Evolutionary conservation across 2,888 invertebrate genomes (phyloP).

Genomic region (Sarcophaga carnaria): DNA sequence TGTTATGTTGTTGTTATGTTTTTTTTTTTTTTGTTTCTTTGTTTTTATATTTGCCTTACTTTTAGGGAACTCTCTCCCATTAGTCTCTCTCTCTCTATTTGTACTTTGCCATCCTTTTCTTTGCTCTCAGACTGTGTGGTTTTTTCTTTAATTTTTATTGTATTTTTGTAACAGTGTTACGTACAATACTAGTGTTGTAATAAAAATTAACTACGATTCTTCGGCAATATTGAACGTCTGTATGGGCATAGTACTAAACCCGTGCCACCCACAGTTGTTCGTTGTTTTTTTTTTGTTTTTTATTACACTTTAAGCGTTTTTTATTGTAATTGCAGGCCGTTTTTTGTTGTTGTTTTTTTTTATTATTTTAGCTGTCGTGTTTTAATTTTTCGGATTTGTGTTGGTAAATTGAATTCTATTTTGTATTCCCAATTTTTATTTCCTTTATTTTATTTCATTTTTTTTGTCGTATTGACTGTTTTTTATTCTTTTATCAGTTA

Average conservation of each 20-base stretch:
- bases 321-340: conserved; percentile 29
- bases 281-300: conserved; percentile 10
- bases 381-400: conserved; percentile 61
- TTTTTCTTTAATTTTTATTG: not conserved
- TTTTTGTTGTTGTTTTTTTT: not conserved
- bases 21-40: conserved; percentile 41
- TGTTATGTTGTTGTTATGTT: conserved; percentile 29
- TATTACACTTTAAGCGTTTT: conserved; percentile 31
- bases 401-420: conserved; percentile 55
- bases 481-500: conserved; percentile 6
- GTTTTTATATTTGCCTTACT: conserved; percentile 20
- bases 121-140: not conserved
- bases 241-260: not conserved
- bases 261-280: conserved; percentile 59
- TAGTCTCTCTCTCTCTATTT: not conserved
- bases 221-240: not conserved
- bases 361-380: conserved; percentile 4
- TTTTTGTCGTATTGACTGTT: conserved; percentile 10
- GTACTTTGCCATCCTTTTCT: not conserved
- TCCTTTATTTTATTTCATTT: conserved; percentile 6
- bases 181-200: conserved; percentile 4
- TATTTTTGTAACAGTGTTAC: conserved; percentile 37
- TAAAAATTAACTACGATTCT: conserved; percentile 41
- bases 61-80: conserved; percentile 25
- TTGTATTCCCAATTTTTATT: conserved; percentile 29